These are phyloP conservation scores for Melanchra persicariae DNA, from an alignment of 2,888 invertebrate genomes.

Conservation along the genomic window DNA sequence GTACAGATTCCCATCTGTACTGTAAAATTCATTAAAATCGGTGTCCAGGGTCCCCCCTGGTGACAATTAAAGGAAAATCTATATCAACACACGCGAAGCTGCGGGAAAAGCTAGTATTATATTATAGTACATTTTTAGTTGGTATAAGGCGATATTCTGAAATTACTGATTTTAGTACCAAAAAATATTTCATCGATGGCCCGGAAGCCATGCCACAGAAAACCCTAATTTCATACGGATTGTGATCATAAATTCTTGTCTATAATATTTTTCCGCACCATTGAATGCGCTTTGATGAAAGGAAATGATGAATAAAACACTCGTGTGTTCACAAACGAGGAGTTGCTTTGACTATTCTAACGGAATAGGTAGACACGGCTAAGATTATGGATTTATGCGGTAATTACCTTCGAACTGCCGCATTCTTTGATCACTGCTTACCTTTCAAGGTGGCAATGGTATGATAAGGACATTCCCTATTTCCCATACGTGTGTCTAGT, in stretches of 20 bases:
- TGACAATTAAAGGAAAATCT: too few relatives aligned
- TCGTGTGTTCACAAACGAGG: conserved; percentile 12
- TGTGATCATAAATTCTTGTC: neutral
- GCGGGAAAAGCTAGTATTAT: too few relatives aligned
- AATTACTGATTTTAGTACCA: too few relatives aligned
- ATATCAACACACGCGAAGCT: too few relatives aligned
- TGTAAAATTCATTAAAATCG: too few relatives aligned
- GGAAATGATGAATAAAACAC: conserved; percentile 24
- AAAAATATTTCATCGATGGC: too few relatives aligned
- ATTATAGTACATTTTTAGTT: too few relatives aligned
- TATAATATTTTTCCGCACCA: conserved; percentile 14
- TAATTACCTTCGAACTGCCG: conserved; percentile 1
- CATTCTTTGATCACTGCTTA: conserved; percentile 20
- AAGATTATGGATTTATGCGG: conserved; percentile 28
- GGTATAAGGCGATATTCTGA: too few relatives aligned
- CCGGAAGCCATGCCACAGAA: neutral
- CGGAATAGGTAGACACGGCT: conserved; percentile 10
- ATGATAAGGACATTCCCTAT: neutral
- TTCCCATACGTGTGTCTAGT: neutral
- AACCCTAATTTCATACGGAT: neutral
- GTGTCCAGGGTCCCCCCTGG: too few relatives aligned
- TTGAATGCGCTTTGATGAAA: conserved; percentile 20
- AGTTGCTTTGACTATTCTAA: conserved; percentile 37
- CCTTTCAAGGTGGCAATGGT: neutral
- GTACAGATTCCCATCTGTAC: too few relatives aligned